Evolutionary conservation across 2,113 vertebrate species (phyloP).

Genomic region (Cardinalis cardinalis): DNA sequence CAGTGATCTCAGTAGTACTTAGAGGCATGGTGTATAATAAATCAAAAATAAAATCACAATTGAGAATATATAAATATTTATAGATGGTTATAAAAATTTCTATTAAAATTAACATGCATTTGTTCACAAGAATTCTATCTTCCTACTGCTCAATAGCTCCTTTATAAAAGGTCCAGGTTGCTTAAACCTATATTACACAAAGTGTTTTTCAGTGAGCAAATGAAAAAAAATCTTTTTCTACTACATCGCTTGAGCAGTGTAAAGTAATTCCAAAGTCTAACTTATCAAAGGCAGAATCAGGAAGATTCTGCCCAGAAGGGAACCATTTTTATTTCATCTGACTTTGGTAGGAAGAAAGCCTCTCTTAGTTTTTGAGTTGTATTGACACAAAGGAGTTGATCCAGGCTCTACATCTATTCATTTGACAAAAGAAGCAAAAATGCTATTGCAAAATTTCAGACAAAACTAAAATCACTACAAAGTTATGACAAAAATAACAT

Average conservation of each 20-base stretch:
- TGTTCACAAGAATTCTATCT: neutral
- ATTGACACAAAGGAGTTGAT: neutral
- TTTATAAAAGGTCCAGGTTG: neutral
- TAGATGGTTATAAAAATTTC: neutral
- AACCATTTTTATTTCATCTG: neutral
- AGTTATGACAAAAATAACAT: neutral
- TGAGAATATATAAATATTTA: neutral
- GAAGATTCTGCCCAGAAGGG: neutral
- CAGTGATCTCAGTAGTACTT: neutral
- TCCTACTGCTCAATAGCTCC: neutral
- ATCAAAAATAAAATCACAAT: neutral
- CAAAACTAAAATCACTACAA: neutral
- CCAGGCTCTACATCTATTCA: neutral
- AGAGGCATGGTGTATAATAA: neutral
- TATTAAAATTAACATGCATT: neutral
- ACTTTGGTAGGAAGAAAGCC: neutral
- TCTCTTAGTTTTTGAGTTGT: neutral
- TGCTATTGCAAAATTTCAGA: neutral
- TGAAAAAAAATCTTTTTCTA: neutral
- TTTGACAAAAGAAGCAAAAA: neutral
- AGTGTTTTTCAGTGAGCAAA: neutral
- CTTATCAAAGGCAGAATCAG: neutral
- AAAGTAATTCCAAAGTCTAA: neutral
- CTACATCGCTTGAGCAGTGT: fast-evolving
- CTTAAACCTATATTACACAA: neutral